phyloP scores from a whole-genome alignment of 2,797 vertebrate genomes.

The Hippocampus kuda region DNA sequence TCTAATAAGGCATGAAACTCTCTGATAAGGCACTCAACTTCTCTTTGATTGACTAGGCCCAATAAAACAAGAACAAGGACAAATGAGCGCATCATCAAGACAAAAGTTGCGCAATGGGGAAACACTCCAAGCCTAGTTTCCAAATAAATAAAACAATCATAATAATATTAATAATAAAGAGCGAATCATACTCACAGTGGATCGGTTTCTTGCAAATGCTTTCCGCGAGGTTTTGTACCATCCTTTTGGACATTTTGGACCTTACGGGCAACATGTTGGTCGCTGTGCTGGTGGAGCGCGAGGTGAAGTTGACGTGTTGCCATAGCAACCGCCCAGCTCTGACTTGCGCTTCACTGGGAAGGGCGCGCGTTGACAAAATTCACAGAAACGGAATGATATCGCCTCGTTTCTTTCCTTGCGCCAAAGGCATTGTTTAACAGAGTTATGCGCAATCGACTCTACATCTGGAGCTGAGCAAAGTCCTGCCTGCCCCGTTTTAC shows the following conservation, averaged over 20 bases:
- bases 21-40: constrained; percentile 3
- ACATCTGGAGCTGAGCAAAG: neutral
- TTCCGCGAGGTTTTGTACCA: constrained; percentile 5
- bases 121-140: neutral
- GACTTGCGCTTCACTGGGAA: neutral
- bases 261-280: neutral
- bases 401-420: neutral
- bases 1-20: neutral
- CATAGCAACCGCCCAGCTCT: neutral
- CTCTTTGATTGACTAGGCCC: constrained; percentile 1
- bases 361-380: neutral
- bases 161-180: neutral
- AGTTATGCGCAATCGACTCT: neutral
- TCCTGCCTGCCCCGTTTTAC: neutral
- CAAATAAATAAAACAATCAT: neutral
- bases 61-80: neutral
- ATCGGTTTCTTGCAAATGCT: constrained; percentile 1
- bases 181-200: constrained; percentile 5
- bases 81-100: neutral
- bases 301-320: neutral
- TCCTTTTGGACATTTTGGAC: constrained; percentile 5
- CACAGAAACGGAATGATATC: neutral
- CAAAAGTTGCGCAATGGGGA: neutral
- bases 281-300: neutral
- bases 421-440: neutral